Evolutionary conservation across 1,140 invertebrate genomes (phyloP), one percentile per base, ranked within the genome.

Genomic region (Babylonia areolata): DNA sequence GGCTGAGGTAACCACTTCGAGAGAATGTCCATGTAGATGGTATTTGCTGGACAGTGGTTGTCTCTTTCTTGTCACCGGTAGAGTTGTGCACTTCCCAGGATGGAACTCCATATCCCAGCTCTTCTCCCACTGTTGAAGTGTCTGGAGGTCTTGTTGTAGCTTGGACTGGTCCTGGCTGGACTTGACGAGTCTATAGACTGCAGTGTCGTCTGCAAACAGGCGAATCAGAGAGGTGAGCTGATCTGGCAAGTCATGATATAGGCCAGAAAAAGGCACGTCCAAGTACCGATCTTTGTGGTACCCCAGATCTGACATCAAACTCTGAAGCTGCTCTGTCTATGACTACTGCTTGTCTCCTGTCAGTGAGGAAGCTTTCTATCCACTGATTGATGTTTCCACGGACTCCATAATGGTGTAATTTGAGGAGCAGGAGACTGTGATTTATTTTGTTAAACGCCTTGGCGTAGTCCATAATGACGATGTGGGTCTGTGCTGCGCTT

Each of bases 391-490:
- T 42, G 20, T 78, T 35, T 2, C 75, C 75, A 23, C 15, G 40
- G 75, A 78, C 39, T 23, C 79, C 79, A 46, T 58, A 42, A 11
- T 33, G 35, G 40, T 81, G 3, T 11, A 81, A 6, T 20, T 51
- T 81, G n/a, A 46, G 31, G 12, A 75, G 17, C 37, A 75, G 31
- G 40, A 87, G 58, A 23, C 42, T 77, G 33, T 87, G 88, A 39
- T 54, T 73, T 1, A 89, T 84, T 71, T 82, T 89, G 42, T 89
- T 84, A 79, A 87, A 86, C 2, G 11, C 79, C n/a, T n/a, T n/a
- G n/a, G n/a, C n/a, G n/a, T n/a, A n/a, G n/a, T n/a, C n/a, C n/a
- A n/a, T n/a, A n/a, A n/a, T n/a, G n/a, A n/a, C n/a, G n/a, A n/a
- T n/a, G n/a, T n/a, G n/a, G n/a, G n/a, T 46, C 42, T 46, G 42